Conservation (phyloP, 2,797 vertebrate genomes). For the Sciaenops ocellatus region DNA sequence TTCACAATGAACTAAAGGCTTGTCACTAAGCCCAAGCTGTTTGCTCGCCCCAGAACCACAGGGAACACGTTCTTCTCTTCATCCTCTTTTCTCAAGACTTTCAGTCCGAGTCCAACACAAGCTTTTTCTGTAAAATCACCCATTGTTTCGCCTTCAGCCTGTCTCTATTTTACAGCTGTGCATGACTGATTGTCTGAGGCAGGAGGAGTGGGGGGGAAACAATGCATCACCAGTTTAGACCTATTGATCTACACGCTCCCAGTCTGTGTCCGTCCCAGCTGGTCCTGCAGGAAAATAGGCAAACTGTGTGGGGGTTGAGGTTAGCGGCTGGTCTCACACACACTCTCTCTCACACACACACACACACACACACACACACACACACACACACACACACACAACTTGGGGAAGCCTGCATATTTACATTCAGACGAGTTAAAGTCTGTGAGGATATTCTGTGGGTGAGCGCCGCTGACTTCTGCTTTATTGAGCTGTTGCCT, state of each 20-base stretch:
- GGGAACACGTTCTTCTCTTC: slow-evolving; percentile 63
- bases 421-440: slow-evolving; percentile 33
- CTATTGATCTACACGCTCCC: slow-evolving; percentile 73
- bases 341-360: slow-evolving; percentile 16
- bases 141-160: slow-evolving; percentile 70
- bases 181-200: slow-evolving; percentile 84
- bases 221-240: slow-evolving; percentile 74
- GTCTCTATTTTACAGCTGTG: slow-evolving; percentile 82
- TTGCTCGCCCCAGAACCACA: slow-evolving; percentile 46
- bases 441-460: slow-evolving; percentile 38
- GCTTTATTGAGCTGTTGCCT: slow-evolving; percentile 27
- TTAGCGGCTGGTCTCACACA: slow-evolving; percentile 25
- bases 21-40: slow-evolving; percentile 63
- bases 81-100: slow-evolving; percentile 75
- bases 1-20: slow-evolving; percentile 67
- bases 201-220: slow-evolving; percentile 66
- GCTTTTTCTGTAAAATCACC: slow-evolving; percentile 53
- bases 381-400: slow-evolving; percentile 8
- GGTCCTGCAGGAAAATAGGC: slow-evolving; percentile 61
- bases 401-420: slow-evolving; percentile 24
- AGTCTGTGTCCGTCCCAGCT: slow-evolving; percentile 74
- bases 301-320: slow-evolving; percentile 31
- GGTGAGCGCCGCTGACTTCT: background rate
- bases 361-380: slow-evolving; percentile 15
- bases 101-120: slow-evolving; percentile 28